These are phyloP conservation scores for Ooceraea biroi DNA, from an alignment of 1,140 invertebrate genomes.

Conservation along the genomic window DNA sequence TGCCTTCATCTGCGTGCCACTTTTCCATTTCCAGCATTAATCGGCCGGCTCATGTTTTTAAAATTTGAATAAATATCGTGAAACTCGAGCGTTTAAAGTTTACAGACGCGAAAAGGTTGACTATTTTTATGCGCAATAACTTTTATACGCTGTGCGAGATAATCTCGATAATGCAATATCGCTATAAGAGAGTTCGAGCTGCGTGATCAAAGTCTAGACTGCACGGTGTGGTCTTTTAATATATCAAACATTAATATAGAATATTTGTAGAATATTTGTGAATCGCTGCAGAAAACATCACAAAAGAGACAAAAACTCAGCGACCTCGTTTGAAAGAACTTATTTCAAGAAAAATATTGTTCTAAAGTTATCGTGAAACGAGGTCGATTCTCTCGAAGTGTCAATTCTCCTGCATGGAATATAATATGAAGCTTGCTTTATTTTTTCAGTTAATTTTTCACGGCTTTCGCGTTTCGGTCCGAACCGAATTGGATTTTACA, in stretches of 20 bases:
- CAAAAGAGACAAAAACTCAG: no score
- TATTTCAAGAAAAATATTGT: not conserved
- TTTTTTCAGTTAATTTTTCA: not conserved
- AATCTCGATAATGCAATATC: not conserved
- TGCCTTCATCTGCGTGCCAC: not conserved
- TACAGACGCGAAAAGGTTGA: conserved; percentile 14
- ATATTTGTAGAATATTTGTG: not conserved
- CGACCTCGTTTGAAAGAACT: not conserved
- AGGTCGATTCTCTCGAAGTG: not conserved
- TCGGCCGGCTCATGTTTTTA: not conserved
- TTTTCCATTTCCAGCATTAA: not conserved
- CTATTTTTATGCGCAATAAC: conserved; percentile 25
- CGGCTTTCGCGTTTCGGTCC: not conserved
- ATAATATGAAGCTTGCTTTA: not conserved
- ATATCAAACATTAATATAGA: not conserved
- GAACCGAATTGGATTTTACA: not conserved
- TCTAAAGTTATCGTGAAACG: not conserved
- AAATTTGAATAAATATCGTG: conserved; percentile 23
- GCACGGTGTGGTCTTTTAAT: not conserved
- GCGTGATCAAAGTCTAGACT: conserved; percentile 1
- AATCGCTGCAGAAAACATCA: no score
- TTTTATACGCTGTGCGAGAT: not conserved
- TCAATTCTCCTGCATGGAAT: not conserved
- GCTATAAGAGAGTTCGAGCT: not conserved
- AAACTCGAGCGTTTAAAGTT: conserved; percentile 27